Conservation (phyloP, 2,888 invertebrate genomes). For the Lamproptera curius region DNA sequence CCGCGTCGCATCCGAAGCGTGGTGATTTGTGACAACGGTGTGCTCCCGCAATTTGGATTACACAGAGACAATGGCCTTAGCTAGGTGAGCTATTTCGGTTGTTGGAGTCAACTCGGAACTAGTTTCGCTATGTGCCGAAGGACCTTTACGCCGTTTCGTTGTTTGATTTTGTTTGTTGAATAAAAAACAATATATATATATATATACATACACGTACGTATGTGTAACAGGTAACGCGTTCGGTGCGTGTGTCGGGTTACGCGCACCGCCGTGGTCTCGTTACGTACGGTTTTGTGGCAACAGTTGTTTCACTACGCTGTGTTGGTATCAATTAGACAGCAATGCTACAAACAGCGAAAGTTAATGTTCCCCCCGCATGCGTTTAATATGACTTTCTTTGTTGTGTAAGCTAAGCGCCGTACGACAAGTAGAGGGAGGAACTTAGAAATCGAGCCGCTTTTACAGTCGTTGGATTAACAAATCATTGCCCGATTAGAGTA, state of each 20-base stretch:
- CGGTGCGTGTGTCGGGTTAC: conserved; percentile 5
- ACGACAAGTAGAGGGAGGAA: conserved; percentile 67
- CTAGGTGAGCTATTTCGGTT: conserved; percentile 77
- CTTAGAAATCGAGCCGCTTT: conserved; percentile 70
- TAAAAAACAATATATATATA: too few species aligned
- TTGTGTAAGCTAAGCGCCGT: conserved; percentile 72
- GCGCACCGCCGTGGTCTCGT: conserved; percentile 20
- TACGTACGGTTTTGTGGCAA: conserved; percentile 1
- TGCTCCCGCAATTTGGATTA: conserved; percentile 73
- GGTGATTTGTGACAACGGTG: conserved; percentile 67
- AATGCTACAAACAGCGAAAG: conserved; percentile 69
- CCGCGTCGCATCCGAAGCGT: conserved; percentile 43
- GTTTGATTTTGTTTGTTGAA: conserved; percentile 44
- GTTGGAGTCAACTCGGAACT: conserved; percentile 76
- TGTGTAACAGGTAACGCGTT: conserved; percentile 19
- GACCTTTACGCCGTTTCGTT: conserved; percentile 56
- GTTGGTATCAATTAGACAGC: conserved; percentile 23
- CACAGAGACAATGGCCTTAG: conserved; percentile 77
- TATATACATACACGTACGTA: too few species aligned
- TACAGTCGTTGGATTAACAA: conserved; percentile 47
- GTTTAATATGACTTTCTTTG: conserved; percentile 73
- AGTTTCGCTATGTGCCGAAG: conserved; percentile 65
- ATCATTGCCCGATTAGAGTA: conserved; percentile 35
- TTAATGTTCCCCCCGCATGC: conserved; percentile 62
- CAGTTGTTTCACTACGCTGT: conserved; percentile 4